phyloP scores from a whole-genome alignment of 2,888 invertebrate genomes.

The Cryptophagus acutangulus region DNA sequence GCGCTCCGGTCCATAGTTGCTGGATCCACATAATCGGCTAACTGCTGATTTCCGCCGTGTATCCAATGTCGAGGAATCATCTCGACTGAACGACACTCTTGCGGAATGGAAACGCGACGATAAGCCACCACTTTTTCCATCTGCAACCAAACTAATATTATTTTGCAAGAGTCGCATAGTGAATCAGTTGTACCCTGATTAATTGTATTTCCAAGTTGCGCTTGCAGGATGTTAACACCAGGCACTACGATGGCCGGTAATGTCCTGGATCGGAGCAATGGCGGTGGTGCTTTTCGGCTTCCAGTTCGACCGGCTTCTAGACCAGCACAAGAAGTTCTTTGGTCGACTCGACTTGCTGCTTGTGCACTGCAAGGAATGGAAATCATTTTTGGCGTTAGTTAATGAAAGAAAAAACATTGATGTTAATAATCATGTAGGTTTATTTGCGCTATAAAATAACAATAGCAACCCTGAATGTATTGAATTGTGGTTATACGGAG shows the following conservation, averaged over 20 bases:
- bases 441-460: too few relatives aligned
- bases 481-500: too few relatives aligned
- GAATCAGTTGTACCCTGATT: too few relatives aligned
- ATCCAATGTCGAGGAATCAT: conserved; percentile 39
- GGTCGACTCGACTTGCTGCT: conserved; percentile 46
- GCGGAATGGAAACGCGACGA: conserved; percentile 38
- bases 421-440: too few relatives aligned
- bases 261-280: conserved; percentile 77
- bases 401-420: too few relatives aligned
- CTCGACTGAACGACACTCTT: conserved; percentile 41
- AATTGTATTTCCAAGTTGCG: conserved; percentile 79
- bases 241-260: conserved; percentile 84
- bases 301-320: conserved; percentile 45
- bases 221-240: conserved; percentile 74
- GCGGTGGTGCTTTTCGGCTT: conserved; percentile 52
- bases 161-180: too few relatives aligned
- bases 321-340: conserved; percentile 52
- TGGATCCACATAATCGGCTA: conserved; percentile 42
- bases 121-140: conserved; percentile 19
- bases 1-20: conserved; percentile 50
- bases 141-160: too few relatives aligned
- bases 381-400: too few relatives aligned
- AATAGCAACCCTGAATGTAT: too few relatives aligned
- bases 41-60: conserved; percentile 45
- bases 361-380: conserved; percentile 41